Base-by-base conservation (phyloP, 2,113 vertebrate species). In the Erythrocercus mccallii region DNA sequence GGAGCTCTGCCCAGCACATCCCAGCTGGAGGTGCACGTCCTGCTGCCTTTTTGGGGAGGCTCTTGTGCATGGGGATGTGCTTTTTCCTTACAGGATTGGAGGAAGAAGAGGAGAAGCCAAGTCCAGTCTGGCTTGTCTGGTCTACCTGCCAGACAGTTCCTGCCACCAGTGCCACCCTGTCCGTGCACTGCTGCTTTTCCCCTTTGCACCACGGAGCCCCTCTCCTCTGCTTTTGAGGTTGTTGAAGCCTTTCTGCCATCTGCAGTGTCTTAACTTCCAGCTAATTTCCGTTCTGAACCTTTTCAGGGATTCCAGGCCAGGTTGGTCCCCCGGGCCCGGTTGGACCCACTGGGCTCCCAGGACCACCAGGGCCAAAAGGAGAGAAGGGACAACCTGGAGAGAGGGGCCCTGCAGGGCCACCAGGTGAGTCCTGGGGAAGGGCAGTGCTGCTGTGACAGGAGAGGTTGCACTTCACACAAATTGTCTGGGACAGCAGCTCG, bases 301-400 rank as follows among this genome's bases (percentile, higher is more conserved):
- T 93, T 95, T 28, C 94, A 98, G 98, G 98, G 8, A 88, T 97
- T 31, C 97, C 97, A 1, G 98, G 98, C 50, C 97, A 97, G 84
- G 96, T 91, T 5, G 98, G 98, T 69, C 96, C 97, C 37, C 97
- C 98, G 2, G 98, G 98, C 30, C 98, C 97, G 0, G 95, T 95
- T 12, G 98, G 98, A 9, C 97, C 98, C 73, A 96, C 95, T 10
- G 98, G 98, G 60, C 96, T 97, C 30, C 92, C 97, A 77, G 97
- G 97, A 81, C 96, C 96, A 17, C 97, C 96, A n/a, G 97, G 97
- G 18, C 97, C 98, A 53, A 98, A 98, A 96, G 98, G 98, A 60
- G 98, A 98, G 93, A 95, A 91, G 54, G 98, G 98, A 51, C 97
- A 98, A 21, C 90, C 94, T 0, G 99, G 99, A 8, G 95, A 98